Base-by-base conservation (phyloP, 2,113 vertebrate species). In the Channa maculata region DNA sequence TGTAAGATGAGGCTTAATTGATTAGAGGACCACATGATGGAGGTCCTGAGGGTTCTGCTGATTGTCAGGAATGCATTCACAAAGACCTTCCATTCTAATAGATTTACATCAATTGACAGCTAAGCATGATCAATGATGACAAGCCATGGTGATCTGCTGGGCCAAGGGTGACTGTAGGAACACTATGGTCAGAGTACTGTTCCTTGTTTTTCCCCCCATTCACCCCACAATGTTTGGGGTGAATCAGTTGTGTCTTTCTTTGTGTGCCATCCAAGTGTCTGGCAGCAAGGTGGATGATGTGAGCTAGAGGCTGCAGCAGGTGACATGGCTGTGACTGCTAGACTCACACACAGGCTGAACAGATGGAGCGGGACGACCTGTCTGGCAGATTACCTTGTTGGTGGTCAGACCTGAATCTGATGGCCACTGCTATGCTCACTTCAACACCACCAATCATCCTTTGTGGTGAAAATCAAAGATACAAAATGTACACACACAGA, bases 1-100 rank as follows among this genome's bases (percentile, higher is more conserved):
- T 95, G 94, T 93, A 91, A 89, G 91, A 94, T 94, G 83, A 38
- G 24, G 83, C 76, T 94, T 95, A 94, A 95, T 96, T 91, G 88
- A 96, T 96, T 95, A 37, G 66, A 91, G 75, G 93, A 92, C 88
- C 91, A 93, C 88, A 89, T 93, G 94, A 92, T 89, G 91, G 86
- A 89, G 86, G 84, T 87, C 80, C 76, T 65, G 75, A 84, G 77
- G 68, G 87, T 90, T 88, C 88, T 83, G 75, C 68, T 77, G 86
- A 82, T 84, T 86, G 64, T 60, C 68, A 80, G 80, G 79, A 84
- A 87, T 83, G 76, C 55, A 65, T 83, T 83, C 80, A 80, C 86
- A 90, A 88, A 89, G 82, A 76, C 53, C 87, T 38, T 68, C 76
- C 83, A 74, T 84, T 84, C 75, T 85, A 80, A 85, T 73, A 71